Conservation (phyloP, 2,797 vertebrate genomes). For the Naso thynnoides region DNA sequence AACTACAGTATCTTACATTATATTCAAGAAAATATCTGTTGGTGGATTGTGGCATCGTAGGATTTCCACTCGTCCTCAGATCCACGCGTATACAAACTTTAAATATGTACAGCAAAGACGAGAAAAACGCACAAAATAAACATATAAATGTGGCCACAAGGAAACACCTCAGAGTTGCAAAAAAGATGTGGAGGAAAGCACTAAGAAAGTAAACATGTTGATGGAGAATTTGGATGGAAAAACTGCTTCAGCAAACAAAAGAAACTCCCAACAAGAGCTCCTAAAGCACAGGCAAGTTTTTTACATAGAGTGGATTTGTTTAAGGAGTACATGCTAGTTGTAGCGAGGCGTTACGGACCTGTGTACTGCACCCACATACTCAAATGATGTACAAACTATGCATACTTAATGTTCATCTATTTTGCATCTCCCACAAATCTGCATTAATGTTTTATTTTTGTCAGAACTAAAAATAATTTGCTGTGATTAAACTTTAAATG, state of each 20-base stretch:
- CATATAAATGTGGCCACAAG: constrained; percentile 25
- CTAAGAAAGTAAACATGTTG: constrained; percentile 36
- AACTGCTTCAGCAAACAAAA: not conserved
- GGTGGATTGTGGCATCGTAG: constrained; percentile 32
- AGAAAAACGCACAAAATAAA: constrained; percentile 28
- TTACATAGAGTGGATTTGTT: constrained; percentile 9
- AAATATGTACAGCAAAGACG: constrained; percentile 53
- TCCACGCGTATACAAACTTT: constrained; percentile 45
- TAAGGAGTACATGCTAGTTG: constrained; percentile 20
- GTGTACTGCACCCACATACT: constrained; percentile 27
- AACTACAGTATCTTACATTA: constrained; percentile 57
- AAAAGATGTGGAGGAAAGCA: constrained; percentile 46
- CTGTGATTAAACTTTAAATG: not conserved
- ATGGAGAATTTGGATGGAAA: not conserved
- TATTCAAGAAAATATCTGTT: constrained; percentile 46
- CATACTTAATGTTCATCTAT: constrained; percentile 35
- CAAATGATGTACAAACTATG: constrained; percentile 24
- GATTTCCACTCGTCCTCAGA: constrained; percentile 43
- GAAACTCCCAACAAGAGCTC: constrained; percentile 25
- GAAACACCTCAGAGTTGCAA: constrained; percentile 38
- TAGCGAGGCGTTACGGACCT: constrained; percentile 29
- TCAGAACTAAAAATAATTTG: constrained; percentile 21
- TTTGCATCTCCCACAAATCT: constrained; percentile 16
- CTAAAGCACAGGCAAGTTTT: constrained; percentile 20
- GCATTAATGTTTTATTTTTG: constrained; percentile 7